These are phyloP conservation scores for Baronia brevicornis DNA, from an alignment of 2,888 invertebrate genomes.

Conservation along the genomic window DNA sequence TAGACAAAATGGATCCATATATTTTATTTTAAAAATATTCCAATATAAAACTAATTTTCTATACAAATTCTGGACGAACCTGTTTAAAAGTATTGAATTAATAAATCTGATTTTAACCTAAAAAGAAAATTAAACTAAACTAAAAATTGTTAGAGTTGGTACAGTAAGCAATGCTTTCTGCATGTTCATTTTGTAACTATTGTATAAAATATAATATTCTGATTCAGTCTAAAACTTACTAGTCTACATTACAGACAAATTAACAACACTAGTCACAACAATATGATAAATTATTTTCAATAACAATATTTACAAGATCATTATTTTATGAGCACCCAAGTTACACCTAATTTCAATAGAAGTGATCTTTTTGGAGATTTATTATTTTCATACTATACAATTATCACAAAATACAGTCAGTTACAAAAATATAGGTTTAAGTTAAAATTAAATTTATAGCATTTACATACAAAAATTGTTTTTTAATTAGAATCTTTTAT, in stretches of 20 bases:
- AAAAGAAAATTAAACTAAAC: too few species aligned
- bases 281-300: slow-evolving; percentile 18
- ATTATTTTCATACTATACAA: slow-evolving; percentile 2
- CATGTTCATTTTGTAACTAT: slow-evolving; percentile 6
- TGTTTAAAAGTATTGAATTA: slow-evolving; percentile 8
- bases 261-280: slow-evolving; percentile 20
- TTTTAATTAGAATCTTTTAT: too few species aligned
- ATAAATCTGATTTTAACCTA: slow-evolving; percentile 14
- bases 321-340: slow-evolving; percentile 14
- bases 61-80: too few species aligned
- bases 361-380: not conserved
- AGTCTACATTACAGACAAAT: slow-evolving; percentile 11
- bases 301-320: slow-evolving; percentile 18
- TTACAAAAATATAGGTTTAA: slow-evolving; percentile 8
- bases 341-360: slow-evolving; percentile 2
- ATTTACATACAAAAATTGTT: slow-evolving; percentile 7
- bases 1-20: slow-evolving; percentile 13
- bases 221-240: slow-evolving; percentile 14
- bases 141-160: too few species aligned
- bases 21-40: slow-evolving; percentile 7
- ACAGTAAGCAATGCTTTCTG: slow-evolving; percentile 8
- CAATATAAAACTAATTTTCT: slow-evolving; percentile 5
- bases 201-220: not conserved
- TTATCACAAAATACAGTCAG: slow-evolving; percentile 16
- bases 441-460: slow-evolving; percentile 4